Evolutionary conservation across 2,888 invertebrate genomes (phyloP).

Genomic region (Ceriagrion tenellum): DNA sequence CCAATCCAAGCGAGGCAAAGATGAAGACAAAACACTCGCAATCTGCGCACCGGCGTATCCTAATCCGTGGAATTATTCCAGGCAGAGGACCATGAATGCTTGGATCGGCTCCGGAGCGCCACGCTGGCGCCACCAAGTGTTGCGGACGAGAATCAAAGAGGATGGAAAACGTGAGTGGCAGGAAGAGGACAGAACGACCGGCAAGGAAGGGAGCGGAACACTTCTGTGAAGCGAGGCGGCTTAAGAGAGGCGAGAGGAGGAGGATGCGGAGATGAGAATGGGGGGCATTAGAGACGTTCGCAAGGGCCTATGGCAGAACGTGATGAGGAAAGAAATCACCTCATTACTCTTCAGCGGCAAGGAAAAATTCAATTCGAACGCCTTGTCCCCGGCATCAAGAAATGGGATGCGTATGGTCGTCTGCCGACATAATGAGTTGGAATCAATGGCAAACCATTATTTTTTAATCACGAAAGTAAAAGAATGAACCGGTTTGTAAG

Average conservation of each 20-base stretch:
- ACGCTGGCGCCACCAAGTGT: constrained; percentile 43
- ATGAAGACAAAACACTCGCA: constrained; percentile 66
- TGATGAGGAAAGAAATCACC: constrained; percentile 15
- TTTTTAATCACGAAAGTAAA: too few relatives aligned
- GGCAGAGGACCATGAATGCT: constrained; percentile 62
- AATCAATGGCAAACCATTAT: too few relatives aligned
- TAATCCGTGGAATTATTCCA: constrained; percentile 66
- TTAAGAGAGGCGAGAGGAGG: neutral
- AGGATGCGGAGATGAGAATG: neutral
- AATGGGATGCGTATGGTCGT: neutral
- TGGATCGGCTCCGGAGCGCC: constrained; percentile 6
- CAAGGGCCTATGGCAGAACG: neutral
- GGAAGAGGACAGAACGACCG: neutral
- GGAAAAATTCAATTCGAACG: too few relatives aligned
- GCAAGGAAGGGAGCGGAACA: neutral
- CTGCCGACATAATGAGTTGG: too few relatives aligned
- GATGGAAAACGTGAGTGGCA: neutral
- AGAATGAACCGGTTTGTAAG: too few relatives aligned
- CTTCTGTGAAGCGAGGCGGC: neutral
- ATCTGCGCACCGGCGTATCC: constrained; percentile 66
- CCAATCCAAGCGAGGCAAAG: constrained; percentile 60
- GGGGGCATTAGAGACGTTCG: too few relatives aligned
- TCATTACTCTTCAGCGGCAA: neutral
- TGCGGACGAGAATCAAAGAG: constrained; percentile 38
- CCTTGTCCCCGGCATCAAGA: neutral